A percentile compares a stretch with the other conserved stretches of the same genome.
Evolutionary conservation across 2,113 vertebrate species (phyloP).

Genomic region (Gymnarchus niloticus): DNA sequence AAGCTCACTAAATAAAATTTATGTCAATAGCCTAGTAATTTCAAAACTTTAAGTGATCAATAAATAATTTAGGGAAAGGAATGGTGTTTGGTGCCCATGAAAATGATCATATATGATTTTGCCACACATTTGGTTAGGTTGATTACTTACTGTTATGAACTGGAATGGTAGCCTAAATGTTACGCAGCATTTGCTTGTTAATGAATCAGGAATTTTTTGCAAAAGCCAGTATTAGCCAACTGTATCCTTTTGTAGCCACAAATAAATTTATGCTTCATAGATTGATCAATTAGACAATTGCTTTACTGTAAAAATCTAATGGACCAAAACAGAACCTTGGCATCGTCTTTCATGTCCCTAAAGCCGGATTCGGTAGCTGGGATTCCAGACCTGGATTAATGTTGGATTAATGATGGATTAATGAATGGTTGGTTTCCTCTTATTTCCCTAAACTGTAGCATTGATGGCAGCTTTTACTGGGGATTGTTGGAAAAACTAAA

Average conservation of each 20-base stretch:
- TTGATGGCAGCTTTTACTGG: neutral
- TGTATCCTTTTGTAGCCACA: neutral
- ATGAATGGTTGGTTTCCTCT: no score
- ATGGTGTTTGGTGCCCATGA: neutral
- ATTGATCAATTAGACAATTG: neutral
- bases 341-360: neutral
- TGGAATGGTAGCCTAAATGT: neutral
- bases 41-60: no score
- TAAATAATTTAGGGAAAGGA: no score
- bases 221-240: slow-evolving; percentile 9
- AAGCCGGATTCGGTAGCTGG: no score
- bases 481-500: neutral
- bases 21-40: neutral
- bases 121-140: neutral
- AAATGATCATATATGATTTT: neutral
- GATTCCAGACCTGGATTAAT: no score
- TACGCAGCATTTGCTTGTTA: neutral
- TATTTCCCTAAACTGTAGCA: no score
- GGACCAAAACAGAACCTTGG: neutral
- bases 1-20: neutral
- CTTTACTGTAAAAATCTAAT: neutral
- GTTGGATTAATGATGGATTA: no score
- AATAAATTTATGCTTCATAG: slow-evolving; percentile 9
- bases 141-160: neutral
- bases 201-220: neutral